Percentiles rank a stretch among this genome's conserved stretches.
phyloP scores from a whole-genome alignment of 2,888 invertebrate species.

The Trimorus sp. region DNA sequence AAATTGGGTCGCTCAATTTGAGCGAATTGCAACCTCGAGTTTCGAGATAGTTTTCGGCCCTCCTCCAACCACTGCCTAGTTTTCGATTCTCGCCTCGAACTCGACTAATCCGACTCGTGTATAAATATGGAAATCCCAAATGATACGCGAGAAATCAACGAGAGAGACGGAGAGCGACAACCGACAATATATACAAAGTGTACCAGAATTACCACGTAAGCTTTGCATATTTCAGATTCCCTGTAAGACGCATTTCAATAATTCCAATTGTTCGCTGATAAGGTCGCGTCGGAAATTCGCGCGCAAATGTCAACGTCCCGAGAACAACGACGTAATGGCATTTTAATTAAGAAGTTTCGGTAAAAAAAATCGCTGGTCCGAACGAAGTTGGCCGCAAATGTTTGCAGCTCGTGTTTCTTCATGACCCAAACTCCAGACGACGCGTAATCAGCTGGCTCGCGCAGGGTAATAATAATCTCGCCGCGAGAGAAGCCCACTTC shows the following conservation, averaged over 20 bases:
- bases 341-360: slow-evolving; percentile 13
- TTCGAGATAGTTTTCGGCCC: slow-evolving; percentile 55
- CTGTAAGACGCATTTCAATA: slow-evolving; percentile 40
- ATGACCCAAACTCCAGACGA: not conserved
- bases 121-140: slow-evolving; percentile 67
- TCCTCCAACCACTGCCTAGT: slow-evolving; percentile 55
- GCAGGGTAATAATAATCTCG: slow-evolving; percentile 23
- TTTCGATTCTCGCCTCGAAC: slow-evolving; percentile 65
- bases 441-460: not conserved
- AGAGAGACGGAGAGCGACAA: slow-evolving; percentile 17
- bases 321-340: slow-evolving; percentile 8
- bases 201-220: slow-evolving; percentile 47
- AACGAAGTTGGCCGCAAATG: not conserved
- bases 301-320: not conserved
- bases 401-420: not conserved
- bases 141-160: slow-evolving; percentile 59
- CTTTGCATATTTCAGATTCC: slow-evolving; percentile 40
- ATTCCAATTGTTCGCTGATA: slow-evolving; percentile 20
- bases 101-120: slow-evolving; percentile 62
- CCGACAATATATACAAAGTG: slow-evolving; percentile 45
- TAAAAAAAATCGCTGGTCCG: not conserved
- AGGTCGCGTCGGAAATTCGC: not conserved
- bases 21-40: slow-evolving; percentile 71
- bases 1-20: slow-evolving; percentile 76
- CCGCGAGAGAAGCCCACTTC: slow-evolving; percentile 23